phyloP scores from a whole-genome alignment of 2,797 vertebrate species.

The Pangasius mekongensis region DNA sequence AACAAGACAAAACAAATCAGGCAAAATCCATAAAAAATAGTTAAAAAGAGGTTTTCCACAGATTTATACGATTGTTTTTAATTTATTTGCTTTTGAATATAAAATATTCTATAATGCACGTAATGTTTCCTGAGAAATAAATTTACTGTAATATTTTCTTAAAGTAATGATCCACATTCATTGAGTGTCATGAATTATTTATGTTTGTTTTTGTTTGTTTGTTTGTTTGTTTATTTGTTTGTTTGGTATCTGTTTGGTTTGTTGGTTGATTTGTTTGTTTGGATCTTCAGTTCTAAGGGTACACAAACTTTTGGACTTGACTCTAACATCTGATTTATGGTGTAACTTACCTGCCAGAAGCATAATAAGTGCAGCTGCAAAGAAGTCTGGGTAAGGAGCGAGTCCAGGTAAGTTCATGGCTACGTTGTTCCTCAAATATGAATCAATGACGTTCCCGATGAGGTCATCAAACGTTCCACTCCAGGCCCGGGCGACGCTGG shows the following conservation, averaged over 20 bases:
- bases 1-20: background rate
- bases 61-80: too few relatives aligned
- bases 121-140: background rate
- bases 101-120: background rate
- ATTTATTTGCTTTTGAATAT: too few relatives aligned
- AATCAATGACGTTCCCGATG: slow-evolving; percentile 76
- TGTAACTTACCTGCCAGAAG: slow-evolving; percentile 77
- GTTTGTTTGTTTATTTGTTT: background rate
- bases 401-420: slow-evolving; percentile 79
- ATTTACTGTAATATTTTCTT: background rate
- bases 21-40: too few relatives aligned
- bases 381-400: slow-evolving; percentile 83
- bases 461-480: slow-evolving; percentile 87
- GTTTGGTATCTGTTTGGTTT: background rate
- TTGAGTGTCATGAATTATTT: background rate
- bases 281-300: background rate
- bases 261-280: too few relatives aligned
- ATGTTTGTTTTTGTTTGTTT: too few relatives aligned
- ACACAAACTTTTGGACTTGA: background rate
- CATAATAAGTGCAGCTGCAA: slow-evolving; percentile 83
- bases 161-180: background rate
- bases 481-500: slow-evolving; percentile 87
- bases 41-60: too few relatives aligned
- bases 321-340: background rate
- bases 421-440: slow-evolving; percentile 66